Conservation (phyloP, 2,888 invertebrate genomes). For the Gastracanthus pulcherrimus region DNA sequence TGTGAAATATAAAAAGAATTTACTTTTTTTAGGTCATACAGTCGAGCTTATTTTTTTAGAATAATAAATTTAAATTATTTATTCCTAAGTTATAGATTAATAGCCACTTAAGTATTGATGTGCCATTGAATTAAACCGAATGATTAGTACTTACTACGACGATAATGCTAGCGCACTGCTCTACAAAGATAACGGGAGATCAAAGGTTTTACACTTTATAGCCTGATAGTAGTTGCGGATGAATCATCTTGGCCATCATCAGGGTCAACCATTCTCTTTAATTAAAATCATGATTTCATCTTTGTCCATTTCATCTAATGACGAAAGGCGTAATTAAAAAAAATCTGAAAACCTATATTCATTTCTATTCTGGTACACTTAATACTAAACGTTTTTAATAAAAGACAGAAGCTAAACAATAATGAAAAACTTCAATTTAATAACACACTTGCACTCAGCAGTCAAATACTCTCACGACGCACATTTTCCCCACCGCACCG, state of each 20-base stretch:
- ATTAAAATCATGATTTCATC: constrained; percentile 27
- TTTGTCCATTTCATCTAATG: too few relatives aligned
- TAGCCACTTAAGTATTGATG: neutral
- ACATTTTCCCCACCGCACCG: neutral
- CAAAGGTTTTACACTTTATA: constrained; percentile 35
- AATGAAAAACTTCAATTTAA: neutral
- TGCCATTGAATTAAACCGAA: neutral
- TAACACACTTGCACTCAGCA: neutral
- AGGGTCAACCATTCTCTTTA: constrained; percentile 1
- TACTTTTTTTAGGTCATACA: too few relatives aligned
- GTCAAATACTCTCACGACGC: neutral
- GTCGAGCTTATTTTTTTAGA: too few relatives aligned
- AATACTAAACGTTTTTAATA: too few relatives aligned
- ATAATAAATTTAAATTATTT: too few relatives aligned
- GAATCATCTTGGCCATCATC: neutral
- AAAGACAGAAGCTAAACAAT: too few relatives aligned
- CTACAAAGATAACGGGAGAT: constrained; percentile 36
- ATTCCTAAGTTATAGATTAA: too few relatives aligned
- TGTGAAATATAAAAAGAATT: too few relatives aligned
- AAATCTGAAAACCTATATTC: too few relatives aligned
- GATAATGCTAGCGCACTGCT: neutral
- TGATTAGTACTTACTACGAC: neutral
- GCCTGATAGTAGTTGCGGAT: neutral
- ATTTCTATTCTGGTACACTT: too few relatives aligned
- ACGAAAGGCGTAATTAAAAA: too few relatives aligned